Evolutionary conservation across 2,797 vertebrate species (phyloP).

Genomic region (Nannoperca obscura): DNA sequence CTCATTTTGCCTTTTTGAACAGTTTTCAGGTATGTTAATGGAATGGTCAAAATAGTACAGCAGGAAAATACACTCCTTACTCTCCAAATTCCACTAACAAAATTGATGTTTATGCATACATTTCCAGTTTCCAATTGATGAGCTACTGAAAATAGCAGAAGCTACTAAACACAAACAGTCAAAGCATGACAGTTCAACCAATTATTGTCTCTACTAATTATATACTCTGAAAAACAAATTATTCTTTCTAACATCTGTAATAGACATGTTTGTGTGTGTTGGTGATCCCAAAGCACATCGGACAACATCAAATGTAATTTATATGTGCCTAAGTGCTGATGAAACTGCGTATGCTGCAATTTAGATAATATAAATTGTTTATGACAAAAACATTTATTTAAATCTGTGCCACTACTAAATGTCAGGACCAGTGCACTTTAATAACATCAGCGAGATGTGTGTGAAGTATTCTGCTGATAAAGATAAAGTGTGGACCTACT

Average conservation of each 20-base stretch:
- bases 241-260: conserved; percentile 26
- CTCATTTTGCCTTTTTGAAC: conserved; percentile 12
- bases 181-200: conserved; percentile 30
- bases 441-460: not conserved
- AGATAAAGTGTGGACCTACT: conserved; percentile 87
- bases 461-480: not conserved
- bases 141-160: conserved; percentile 36
- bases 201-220: conserved; percentile 39
- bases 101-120: conserved; percentile 50
- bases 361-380: not conserved
- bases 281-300: conserved; percentile 3
- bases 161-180: conserved; percentile 14
- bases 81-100: conserved; percentile 28
- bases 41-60: conserved; percentile 28
- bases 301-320: conserved; percentile 19
- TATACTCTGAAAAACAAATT: conserved; percentile 30
- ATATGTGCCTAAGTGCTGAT: not conserved
- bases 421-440: conserved; percentile 1
- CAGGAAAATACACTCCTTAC: conserved; percentile 32
- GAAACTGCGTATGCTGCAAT: not conserved
- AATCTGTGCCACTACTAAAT: not conserved
- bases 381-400: not conserved
- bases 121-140: conserved; percentile 46
- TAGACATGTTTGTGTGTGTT: conserved; percentile 25
- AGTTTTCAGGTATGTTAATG: conserved; percentile 41